These are phyloP conservation scores for Sinocyclocheilus grahami DNA, from an alignment of 2,113 vertebrate genomes.

Conservation along the genomic window DNA sequence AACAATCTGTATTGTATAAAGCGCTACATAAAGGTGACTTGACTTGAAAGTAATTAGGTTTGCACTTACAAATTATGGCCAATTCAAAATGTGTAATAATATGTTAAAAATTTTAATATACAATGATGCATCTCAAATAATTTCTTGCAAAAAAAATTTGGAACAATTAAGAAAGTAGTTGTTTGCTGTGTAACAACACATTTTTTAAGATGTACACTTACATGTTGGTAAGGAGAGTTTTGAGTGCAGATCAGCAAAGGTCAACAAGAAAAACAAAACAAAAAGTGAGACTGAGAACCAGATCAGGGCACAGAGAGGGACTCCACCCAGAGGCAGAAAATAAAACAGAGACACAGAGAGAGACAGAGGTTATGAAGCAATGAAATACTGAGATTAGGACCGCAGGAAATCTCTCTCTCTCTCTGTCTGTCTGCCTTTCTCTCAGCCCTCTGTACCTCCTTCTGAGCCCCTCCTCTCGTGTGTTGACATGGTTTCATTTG, in stretches of 20 bases:
- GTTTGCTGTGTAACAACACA: not conserved
- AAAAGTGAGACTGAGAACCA: not conserved
- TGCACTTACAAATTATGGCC: no score
- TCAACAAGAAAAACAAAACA: not conserved
- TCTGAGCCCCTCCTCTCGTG: slow-evolving; percentile 27
- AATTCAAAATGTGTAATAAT: no score
- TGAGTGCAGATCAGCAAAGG: slow-evolving; percentile 1
- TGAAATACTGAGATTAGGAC: slow-evolving; percentile 30
- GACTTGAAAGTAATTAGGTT: no score
- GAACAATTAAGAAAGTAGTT: not conserved
- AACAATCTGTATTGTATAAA: no score
- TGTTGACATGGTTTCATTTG: slow-evolving; percentile 36
- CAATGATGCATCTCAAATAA: no score
- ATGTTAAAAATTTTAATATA: no score
- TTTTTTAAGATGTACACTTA: not conserved
- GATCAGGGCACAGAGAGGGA: slow-evolving; percentile 1
- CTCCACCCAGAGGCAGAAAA: slow-evolving; percentile 20
- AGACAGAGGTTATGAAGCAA: slow-evolving; percentile 18
- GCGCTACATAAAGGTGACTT: no score
- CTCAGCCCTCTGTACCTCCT: slow-evolving; percentile 26
- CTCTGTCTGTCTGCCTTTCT: slow-evolving; percentile 16
- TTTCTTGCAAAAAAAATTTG: not conserved
- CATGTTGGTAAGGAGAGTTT: not conserved
- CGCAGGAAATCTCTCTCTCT: slow-evolving; percentile 26
- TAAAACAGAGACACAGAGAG: not conserved